Conservation (phyloP, 2,888 invertebrate genomes). For the Pegoplata infirma region DNA sequence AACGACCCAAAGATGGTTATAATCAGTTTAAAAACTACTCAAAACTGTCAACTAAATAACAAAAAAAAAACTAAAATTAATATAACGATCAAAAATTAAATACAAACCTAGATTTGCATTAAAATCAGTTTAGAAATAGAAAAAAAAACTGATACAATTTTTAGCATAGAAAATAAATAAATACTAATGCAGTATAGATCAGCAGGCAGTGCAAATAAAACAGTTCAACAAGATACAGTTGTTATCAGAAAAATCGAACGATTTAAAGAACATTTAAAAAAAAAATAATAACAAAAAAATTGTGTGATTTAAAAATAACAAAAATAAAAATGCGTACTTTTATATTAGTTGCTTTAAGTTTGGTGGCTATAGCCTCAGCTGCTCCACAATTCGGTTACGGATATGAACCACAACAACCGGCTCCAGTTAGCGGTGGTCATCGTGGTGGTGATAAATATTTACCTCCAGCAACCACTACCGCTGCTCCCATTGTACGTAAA, state of each 20-base stretch:
- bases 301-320: neutral
- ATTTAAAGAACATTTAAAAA: neutral
- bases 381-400: slow-evolving; percentile 75
- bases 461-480: slow-evolving; percentile 70
- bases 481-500: slow-evolving; percentile 74
- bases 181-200: slow-evolving; percentile 31
- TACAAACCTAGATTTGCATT: slow-evolving; percentile 46
- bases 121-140: slow-evolving; percentile 34
- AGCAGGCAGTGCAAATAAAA: slow-evolving; percentile 33
- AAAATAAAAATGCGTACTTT: slow-evolving; percentile 30
- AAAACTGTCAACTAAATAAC: slow-evolving; percentile 37
- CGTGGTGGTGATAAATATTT: slow-evolving; percentile 73
- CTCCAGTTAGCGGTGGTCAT: slow-evolving; percentile 44
- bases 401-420: slow-evolving; percentile 59
- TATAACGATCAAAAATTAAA: slow-evolving; percentile 3
- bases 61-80: neutral
- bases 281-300: too few species aligned
- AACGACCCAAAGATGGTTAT: slow-evolving; percentile 43
- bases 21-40: slow-evolving; percentile 42
- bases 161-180: slow-evolving; percentile 54
- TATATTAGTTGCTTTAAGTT: slow-evolving; percentile 29
- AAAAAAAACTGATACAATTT: neutral
- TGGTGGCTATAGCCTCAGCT: slow-evolving; percentile 67
- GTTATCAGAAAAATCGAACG: slow-evolving; percentile 2
- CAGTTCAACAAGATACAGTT: slow-evolving; percentile 27